Evolutionary conservation across 2,113 vertebrate genomes (phyloP).

Genomic region (Rhodinocichla rosea): DNA sequence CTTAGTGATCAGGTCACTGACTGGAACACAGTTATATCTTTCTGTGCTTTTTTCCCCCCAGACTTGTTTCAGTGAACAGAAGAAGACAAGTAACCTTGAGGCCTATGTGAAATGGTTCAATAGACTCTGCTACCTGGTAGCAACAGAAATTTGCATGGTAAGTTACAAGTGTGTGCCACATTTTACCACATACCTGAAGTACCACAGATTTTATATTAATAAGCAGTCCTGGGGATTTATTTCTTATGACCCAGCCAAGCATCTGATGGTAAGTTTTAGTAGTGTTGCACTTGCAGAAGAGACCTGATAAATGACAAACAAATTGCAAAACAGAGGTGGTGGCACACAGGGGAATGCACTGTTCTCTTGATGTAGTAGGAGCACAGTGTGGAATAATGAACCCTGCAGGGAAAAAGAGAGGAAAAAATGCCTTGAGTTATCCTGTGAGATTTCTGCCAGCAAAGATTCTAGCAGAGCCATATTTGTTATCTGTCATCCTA

Average conservation of each 20-base stretch:
- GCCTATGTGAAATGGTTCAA: slow-evolving; percentile 95
- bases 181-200: neutral
- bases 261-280: neutral
- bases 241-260: neutral
- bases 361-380: slow-evolving; percentile 11
- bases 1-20: neutral
- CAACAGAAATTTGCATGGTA: slow-evolving; percentile 95
- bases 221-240: neutral
- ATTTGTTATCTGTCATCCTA: slow-evolving; percentile 23
- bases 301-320: neutral
- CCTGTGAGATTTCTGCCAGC: neutral
- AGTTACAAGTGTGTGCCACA: neutral
- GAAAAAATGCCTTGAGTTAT: slow-evolving; percentile 21
- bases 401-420: slow-evolving; percentile 17
- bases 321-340: neutral
- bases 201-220: neutral
- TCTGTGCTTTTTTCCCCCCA: slow-evolving; percentile 15
- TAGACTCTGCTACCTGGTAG: slow-evolving; percentile 88
- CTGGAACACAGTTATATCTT: neutral
- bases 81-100: slow-evolving; percentile 88
- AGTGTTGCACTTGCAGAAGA: neutral
- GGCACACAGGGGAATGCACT: neutral
- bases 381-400: slow-evolving; percentile 40
- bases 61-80: slow-evolving; percentile 85
- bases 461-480: neutral